Conservation (phyloP, 2,888 invertebrate species). For the Choristoneura rosaceana region DNA sequence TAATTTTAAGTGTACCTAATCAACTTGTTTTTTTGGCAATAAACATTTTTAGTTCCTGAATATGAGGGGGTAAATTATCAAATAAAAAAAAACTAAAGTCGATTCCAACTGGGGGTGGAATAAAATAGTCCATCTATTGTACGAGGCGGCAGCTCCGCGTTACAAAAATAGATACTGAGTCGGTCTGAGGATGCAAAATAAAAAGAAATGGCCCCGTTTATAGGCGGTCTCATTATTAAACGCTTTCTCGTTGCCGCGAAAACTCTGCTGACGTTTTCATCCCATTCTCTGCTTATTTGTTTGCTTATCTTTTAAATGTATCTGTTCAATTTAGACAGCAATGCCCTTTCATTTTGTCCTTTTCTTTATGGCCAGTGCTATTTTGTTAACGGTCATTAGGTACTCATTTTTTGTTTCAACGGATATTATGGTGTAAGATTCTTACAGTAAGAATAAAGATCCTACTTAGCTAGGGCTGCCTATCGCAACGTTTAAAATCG, state of each 20-base stretch:
- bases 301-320: conserved; percentile 52
- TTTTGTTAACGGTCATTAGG: conserved; percentile 39
- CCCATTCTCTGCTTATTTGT: conserved; percentile 46
- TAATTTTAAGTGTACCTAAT: too few species aligned
- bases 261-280: conserved; percentile 54
- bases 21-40: too few species aligned
- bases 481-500: not conserved
- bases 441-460: not conserved
- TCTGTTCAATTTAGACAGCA: conserved; percentile 37
- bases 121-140: conserved; percentile 39
- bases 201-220: conserved; percentile 68
- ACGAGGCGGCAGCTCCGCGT: conserved; percentile 24
- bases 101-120: conserved; percentile 24
- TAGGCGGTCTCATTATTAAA: conserved; percentile 73
- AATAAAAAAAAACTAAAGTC: not conserved
- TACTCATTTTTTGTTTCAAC: conserved; percentile 26
- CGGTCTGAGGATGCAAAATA: conserved; percentile 60
- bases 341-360: conserved; percentile 36
- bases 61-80: too few species aligned
- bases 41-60: too few species aligned
- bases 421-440: not conserved
- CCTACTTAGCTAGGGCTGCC: not conserved
- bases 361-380: conserved; percentile 16
- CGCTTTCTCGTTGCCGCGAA: conserved; percentile 62
- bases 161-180: conserved; percentile 64